Base-by-base conservation (phyloP, 2,888 invertebrate genomes). In the Pyralis farinalis region DNA sequence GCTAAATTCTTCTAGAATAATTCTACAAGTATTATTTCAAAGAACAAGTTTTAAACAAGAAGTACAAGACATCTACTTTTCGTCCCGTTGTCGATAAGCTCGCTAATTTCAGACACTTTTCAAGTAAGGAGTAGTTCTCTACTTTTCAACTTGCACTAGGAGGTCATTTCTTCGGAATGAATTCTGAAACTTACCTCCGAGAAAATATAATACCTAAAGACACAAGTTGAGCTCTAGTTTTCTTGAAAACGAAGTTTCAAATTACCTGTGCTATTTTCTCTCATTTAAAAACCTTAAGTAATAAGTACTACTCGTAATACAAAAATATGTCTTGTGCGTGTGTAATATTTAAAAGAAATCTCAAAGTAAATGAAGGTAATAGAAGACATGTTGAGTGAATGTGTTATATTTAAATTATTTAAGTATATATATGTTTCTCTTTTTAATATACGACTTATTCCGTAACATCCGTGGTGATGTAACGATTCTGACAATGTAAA, bases 31-130 rank as follows among this genome's bases (percentile, higher is more conserved):
- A 12, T 30, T 30, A 3, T 1, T 10, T 10, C 6, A 30, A 6
- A 30, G 30, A 30, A 12, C n/a, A 30, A 30, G 11, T 30, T 41
- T 21, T 40, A 27, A 35, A 35, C 25, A 25, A 25, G 25, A 25
- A 25, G 7, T 25, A 25, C 25, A 25, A 25, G 25, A 25, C 35
- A 33, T 40, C 31, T 31, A 29, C 36, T 31, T 11, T 35, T 1
- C 7, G 7, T n/a, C 22, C 21, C 7, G 34, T 7, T 9, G 10
- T 21, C 34, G 22, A 11, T 34, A 34, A 22, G 21, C 11, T 34
- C 22, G 10, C 34, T 34, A 34, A 34, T 34, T 34, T 22, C 3
- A 21, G 10, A 21, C 1, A 34, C 34, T 22, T 34, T 22, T 25
- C 34, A 10, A 34, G 22, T 21, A 34, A 22, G 22, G 25, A 25